Conservation (phyloP, 2,797 vertebrate genomes). For the Odontamblyopus lacepedii region DNA sequence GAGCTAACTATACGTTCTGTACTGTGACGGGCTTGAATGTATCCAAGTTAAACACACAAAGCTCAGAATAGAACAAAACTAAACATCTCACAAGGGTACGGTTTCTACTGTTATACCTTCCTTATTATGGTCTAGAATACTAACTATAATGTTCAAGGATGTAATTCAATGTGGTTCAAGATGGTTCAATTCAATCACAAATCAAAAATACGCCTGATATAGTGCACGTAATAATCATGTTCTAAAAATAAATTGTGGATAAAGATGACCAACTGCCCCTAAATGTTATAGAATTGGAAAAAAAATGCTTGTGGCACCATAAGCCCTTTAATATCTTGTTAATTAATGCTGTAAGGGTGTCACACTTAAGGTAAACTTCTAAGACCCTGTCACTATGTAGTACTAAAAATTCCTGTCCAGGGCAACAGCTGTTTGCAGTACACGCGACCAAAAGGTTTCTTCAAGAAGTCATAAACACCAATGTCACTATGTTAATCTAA, state of each 20-base stretch:
- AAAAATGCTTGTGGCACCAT: not conserved
- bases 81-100: constrained; percentile 16
- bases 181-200: not conserved
- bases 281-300: too few relatives aligned
- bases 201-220: not conserved
- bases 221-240: not conserved
- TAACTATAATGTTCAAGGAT: constrained; percentile 4
- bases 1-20: constrained; percentile 28
- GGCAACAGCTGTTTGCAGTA: constrained; percentile 42
- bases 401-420: constrained; percentile 30
- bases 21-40: constrained; percentile 23
- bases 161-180: not conserved
- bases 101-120: constrained; percentile 18
- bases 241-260: too few relatives aligned
- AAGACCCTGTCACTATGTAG: constrained; percentile 27
- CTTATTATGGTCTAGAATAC: constrained; percentile 11
- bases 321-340: constrained; percentile 21
- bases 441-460: constrained; percentile 34
- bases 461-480: constrained; percentile 40
- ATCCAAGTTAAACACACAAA: constrained; percentile 29
- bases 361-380: constrained; percentile 41
- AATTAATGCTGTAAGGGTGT: constrained; percentile 30
- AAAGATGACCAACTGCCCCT: too few relatives aligned
- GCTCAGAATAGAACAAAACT: constrained; percentile 39
- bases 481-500: constrained; percentile 55